Percentiles rank a stretch among this genome's conserved stretches.
Conservation (phyloP, 2,113 vertebrate species). For the Rhabdornis inornatus region DNA sequence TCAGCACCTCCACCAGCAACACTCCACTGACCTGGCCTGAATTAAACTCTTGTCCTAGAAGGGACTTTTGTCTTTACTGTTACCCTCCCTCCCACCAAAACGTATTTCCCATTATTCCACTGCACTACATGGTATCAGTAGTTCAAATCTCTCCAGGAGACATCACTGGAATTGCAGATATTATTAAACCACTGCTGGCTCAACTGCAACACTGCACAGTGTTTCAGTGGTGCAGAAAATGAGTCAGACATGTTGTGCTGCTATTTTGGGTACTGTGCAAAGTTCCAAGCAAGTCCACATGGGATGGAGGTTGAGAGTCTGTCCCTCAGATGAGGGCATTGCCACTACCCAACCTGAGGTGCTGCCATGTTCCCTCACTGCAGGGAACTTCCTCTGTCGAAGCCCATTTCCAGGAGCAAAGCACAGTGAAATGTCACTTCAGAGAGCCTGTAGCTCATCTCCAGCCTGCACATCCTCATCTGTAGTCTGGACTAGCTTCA, state of each 20-base stretch:
- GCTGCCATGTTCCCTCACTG: rapidly evolving
- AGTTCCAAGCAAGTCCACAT: background rate
- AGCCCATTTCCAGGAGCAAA: background rate
- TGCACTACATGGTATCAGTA: background rate
- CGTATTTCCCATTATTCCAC: background rate
- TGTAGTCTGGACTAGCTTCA: background rate
- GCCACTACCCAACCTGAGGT: background rate
- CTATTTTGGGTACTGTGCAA: background rate
- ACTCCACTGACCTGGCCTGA: background rate
- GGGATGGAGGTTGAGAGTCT: background rate
- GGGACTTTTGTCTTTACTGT: background rate
- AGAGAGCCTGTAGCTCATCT: background rate
- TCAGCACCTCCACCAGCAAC: background rate
- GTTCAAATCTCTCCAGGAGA: background rate
- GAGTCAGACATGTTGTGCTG: background rate
- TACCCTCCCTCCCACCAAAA: background rate
- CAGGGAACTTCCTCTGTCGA: background rate
- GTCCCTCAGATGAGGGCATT: background rate
- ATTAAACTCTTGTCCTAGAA: conserved; percentile 12
- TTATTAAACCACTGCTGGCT: background rate
- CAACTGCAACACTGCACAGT: rapidly evolving
- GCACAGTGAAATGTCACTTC: background rate
- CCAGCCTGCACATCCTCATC: background rate
- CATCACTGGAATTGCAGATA: background rate
- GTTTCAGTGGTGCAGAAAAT: background rate